These are phyloP conservation scores for Malaclemys terrapin DNA, from an alignment of 2,113 vertebrate species.

Conservation along the genomic window DNA sequence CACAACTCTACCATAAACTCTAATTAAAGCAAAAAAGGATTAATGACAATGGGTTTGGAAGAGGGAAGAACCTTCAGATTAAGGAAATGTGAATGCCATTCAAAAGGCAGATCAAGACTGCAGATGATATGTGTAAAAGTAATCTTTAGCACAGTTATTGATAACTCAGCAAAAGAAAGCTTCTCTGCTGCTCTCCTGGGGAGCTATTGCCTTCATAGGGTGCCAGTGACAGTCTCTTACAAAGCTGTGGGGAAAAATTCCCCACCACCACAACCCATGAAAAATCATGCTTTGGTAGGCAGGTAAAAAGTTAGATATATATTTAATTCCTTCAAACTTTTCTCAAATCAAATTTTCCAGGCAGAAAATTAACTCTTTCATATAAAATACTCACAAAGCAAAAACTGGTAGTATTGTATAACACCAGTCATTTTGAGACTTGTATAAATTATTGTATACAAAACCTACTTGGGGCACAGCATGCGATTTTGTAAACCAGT, in stretches of 20 bases:
- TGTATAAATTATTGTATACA: background rate
- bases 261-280: fast-evolving
- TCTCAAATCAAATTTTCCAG: background rate
- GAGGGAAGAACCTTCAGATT: background rate
- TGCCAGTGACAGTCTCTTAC: background rate
- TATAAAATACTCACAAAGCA: background rate
- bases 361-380: background rate
- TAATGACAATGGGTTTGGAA: background rate
- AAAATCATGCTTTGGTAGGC: background rate
- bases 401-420: background rate
- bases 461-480: background rate
- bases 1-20: background rate
- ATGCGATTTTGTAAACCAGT: background rate
- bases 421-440: fast-evolving
- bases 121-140: background rate
- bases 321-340: fast-evolving
- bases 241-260: background rate
- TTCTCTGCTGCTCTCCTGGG: background rate
- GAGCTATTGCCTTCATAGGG: background rate
- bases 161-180: background rate
- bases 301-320: fast-evolving
- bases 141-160: background rate
- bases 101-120: background rate
- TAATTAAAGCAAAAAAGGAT: background rate
- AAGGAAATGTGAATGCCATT: background rate